Evolutionary conservation across 2,797 vertebrate species (phyloP).

Genomic region (Enoplosus armatus): DNA sequence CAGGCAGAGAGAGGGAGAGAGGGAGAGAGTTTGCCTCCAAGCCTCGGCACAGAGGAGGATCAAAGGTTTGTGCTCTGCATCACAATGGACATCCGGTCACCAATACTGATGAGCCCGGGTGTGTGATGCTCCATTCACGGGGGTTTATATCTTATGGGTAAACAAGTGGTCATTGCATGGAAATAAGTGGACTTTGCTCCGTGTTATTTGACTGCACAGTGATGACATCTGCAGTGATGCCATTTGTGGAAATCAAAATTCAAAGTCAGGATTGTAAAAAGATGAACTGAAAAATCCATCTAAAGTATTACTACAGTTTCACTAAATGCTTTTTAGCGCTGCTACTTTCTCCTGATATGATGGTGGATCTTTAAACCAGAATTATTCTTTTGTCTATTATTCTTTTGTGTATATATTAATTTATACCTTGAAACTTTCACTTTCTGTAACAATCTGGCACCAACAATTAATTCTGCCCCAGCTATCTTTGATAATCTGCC

Average conservation of each 20-base stretch:
- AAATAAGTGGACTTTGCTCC: conserved; percentile 41
- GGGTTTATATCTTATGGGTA: conserved; percentile 67
- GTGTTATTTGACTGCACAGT: conserved; percentile 6
- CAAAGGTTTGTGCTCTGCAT: conserved; percentile 86
- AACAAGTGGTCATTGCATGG: conserved; percentile 67
- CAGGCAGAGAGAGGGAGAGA: conserved; percentile 34
- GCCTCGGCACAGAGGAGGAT: conserved; percentile 82
- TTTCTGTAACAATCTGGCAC: not conserved
- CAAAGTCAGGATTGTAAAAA: not conserved
- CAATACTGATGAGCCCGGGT: conserved; percentile 82
- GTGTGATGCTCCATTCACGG: conserved; percentile 78
- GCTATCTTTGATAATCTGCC: not conserved
- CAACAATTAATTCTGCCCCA: not conserved
- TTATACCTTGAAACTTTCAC: not conserved
- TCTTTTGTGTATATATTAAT: not conserved
- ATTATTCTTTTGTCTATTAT: not conserved
- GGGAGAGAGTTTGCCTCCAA: conserved; percentile 75
- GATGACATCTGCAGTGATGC: conserved; percentile 13
- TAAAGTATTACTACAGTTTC: not conserved
- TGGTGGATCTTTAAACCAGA: not conserved
- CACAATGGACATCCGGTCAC: conserved; percentile 82
- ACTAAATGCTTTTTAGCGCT: not conserved
- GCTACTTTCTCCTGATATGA: not conserved
- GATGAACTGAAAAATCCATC: not conserved
- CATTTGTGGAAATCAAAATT: conserved; percentile 8